These are phyloP conservation scores for Ruditapes philippinarum DNA, from an alignment of 1,140 invertebrate species.

Conservation along the genomic window DNA sequence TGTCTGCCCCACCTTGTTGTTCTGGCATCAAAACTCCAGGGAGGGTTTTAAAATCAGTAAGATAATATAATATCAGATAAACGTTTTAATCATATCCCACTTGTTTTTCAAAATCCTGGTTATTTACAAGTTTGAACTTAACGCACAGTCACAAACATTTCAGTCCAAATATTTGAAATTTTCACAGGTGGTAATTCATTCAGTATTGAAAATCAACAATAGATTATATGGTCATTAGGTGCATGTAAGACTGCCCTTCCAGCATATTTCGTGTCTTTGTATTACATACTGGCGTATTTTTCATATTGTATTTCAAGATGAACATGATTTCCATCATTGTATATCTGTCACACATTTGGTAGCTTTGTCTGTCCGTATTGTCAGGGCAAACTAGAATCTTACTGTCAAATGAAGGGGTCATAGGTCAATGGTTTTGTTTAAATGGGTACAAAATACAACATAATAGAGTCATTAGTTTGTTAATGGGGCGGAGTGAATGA, in stretches of 20 bases:
- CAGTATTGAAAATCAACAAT: slow-evolving; percentile 4
- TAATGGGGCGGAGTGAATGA: slow-evolving; percentile 5
- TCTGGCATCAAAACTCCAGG: too few species aligned
- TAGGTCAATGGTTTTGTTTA: slow-evolving; percentile 21
- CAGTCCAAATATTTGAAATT: slow-evolving; percentile 19
- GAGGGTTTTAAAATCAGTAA: too few species aligned
- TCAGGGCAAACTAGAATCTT: background rate
- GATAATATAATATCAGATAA: too few species aligned
- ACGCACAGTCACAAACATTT: too few species aligned
- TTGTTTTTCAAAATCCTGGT: too few species aligned
- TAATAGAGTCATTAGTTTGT: background rate
- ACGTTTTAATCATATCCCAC: too few species aligned
- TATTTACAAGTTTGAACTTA: too few species aligned
- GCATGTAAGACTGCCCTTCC: background rate
- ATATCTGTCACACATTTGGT: background rate
- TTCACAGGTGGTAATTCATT: background rate
- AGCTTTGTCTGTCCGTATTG: background rate
- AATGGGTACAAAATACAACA: background rate
- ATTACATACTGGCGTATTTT: background rate
- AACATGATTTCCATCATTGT: slow-evolving; percentile 26
- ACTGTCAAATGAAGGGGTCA: background rate
- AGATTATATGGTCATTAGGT: background rate
- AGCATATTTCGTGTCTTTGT: too few species aligned
- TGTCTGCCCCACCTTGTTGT: too few species aligned
- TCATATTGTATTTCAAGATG: slow-evolving; percentile 28